These are phyloP conservation scores for Drosophila atripex DNA, from an alignment of 2,888 invertebrate genomes.

Conservation along the genomic window DNA sequence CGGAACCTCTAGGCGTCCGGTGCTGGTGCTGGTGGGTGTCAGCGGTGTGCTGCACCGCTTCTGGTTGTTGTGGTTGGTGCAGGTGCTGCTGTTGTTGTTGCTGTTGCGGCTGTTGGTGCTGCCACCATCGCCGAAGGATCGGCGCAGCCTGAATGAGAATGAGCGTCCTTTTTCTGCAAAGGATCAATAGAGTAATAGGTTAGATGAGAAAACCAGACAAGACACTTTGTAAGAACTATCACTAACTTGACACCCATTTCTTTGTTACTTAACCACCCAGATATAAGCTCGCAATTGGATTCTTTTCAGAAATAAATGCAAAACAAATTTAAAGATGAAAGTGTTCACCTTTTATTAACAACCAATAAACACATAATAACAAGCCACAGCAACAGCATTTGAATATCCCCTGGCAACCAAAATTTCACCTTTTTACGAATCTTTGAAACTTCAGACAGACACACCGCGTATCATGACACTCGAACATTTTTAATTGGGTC, in stretches of 20 bases:
- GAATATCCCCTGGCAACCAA: conserved; percentile 28
- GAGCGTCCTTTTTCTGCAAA: conserved; percentile 79
- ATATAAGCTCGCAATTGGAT: too few species aligned
- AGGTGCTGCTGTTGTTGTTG: conserved; percentile 82
- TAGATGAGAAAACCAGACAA: background rate
- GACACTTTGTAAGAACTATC: background rate
- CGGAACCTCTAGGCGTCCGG: conserved; percentile 76
- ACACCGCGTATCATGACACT: conserved; percentile 30
- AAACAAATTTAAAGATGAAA: background rate
- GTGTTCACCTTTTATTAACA: background rate
- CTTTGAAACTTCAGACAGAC: conserved; percentile 17
- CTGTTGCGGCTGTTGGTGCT: conserved; percentile 81
- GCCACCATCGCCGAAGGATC: conserved; percentile 80
- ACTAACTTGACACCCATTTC: background rate
- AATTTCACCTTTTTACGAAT: conserved; percentile 19
- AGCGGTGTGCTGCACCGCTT: conserved; percentile 79
- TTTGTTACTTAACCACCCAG: too few species aligned
- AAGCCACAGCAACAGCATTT: background rate
- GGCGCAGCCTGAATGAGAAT: conserved; percentile 81
- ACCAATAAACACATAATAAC: background rate
- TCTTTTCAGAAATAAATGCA: background rate
- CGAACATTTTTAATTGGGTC: conserved; percentile 48
- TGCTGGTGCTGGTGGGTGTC: conserved; percentile 77
- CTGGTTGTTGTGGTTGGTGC: conserved; percentile 78
- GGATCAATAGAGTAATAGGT: background rate